Evolutionary conservation across 2,797 vertebrate species (phyloP), one percentile per base, ranked within the genome.

Genomic region (Taeniopygia guttata): DNA sequence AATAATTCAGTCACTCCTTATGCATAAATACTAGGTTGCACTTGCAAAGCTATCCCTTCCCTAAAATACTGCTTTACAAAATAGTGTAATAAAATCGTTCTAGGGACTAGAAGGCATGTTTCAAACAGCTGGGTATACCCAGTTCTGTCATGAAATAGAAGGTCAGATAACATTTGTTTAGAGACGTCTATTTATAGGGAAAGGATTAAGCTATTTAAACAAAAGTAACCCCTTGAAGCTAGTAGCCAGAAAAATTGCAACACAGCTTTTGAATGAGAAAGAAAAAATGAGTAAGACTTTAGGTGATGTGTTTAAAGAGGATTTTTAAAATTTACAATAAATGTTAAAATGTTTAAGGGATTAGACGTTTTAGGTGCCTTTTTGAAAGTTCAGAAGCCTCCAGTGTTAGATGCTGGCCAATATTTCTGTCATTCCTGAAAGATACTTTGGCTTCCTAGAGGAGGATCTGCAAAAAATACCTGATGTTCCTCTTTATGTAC

Each of bases 161-260:
- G 87, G 84, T 81, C 94, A 95, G 84, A 92, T 94, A 93, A 77
- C 82, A 78, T 76, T 87, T 91, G 84, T 91, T 93, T 91, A 52
- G 84, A 85, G 60, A 89, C 13, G 25, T 45, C 87, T 95, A 95
- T 96, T 94, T 92, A 89, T 94, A 94, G 90, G 85, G 68, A 89
- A 83, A 72, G 49, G 81, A 92, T 94, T 91, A 89, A 77, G 62
- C 43, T 94, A 3, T 80, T 95, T 87, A 83, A 94, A 94, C 54
- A 93, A 46, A 89, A 85, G 46, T 80, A 94, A 73, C 52, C 36
- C 87, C 45, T 81, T 68, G 27, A 43, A 75, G 22, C 54, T 46
- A 48, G 52, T 87, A 72, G 62, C 43, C 60, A 80, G 66, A 94
- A 92, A 90, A 83, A 38, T 34, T 52, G 17, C 17, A 75, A 19